A percentile compares a stretch with the other conserved stretches of the same genome.
Conservation (phyloP, 2,113 vertebrate species). For the Galemys pyrenaicus region DNA sequence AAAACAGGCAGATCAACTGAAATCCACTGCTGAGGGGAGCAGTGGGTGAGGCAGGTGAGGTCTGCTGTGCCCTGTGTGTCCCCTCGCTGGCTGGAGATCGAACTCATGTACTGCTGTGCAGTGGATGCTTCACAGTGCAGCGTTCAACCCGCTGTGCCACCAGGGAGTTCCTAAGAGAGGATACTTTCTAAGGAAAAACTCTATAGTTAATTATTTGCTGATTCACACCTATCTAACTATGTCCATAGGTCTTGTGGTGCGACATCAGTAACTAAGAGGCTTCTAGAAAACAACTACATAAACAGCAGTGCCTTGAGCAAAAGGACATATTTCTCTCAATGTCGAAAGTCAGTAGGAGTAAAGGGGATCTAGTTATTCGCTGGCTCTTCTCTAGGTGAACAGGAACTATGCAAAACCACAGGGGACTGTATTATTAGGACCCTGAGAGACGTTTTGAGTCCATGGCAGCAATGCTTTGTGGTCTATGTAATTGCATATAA, state of each 20-base stretch:
- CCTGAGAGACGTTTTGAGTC: neutral
- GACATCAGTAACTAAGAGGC: neutral
- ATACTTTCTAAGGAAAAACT: neutral
- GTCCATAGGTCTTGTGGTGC: neutral
- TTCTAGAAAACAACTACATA: neutral
- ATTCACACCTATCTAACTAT: neutral
- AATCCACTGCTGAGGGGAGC: too few relatives aligned
- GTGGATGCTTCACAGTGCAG: too few relatives aligned
- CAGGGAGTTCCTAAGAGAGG: neutral
- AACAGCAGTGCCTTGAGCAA: neutral
- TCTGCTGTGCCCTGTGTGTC: too few relatives aligned
- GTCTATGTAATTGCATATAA: slow-evolving; percentile 24
- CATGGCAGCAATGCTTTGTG: neutral
- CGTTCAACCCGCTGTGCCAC: too few relatives aligned
- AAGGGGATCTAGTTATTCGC: rapidly evolving
- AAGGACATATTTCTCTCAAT: neutral
- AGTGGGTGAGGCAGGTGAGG: too few relatives aligned
- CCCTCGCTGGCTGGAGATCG: too few relatives aligned
- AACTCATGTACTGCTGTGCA: too few relatives aligned
- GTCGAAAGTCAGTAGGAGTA: neutral
- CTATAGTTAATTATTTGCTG: neutral
- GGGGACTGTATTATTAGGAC: neutral
- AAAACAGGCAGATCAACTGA: too few relatives aligned
- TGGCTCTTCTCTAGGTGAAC: neutral
- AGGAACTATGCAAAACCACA: neutral